Evolutionary conservation across 2,797 vertebrate genomes (phyloP).

Genomic region (Ceyx erithaca): DNA sequence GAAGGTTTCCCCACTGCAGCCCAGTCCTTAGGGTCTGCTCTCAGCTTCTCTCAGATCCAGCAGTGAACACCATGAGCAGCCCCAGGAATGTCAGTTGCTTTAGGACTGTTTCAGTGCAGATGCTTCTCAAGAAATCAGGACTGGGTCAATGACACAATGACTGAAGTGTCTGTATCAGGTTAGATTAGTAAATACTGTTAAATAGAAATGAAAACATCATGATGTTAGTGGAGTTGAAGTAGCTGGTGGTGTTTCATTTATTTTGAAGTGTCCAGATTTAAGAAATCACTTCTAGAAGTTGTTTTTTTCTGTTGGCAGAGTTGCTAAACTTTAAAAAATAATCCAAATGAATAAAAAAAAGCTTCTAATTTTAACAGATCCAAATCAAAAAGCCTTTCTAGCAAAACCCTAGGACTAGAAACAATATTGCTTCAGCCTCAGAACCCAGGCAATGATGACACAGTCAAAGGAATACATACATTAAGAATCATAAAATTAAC

Average conservation of each 20-base stretch:
- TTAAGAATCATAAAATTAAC: slow-evolving; percentile 26
- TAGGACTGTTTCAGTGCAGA: not conserved
- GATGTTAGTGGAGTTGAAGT: not conserved
- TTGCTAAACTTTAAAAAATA: not conserved
- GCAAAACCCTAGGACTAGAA: slow-evolving; percentile 31
- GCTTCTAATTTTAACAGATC: not conserved
- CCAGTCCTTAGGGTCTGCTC: not conserved
- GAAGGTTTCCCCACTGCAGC: not conserved
- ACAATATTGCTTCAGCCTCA: slow-evolving; percentile 44
- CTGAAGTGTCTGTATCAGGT: not conserved
- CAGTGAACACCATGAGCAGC: not conserved
- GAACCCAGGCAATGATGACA: slow-evolving; percentile 48
- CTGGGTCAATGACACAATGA: not conserved
- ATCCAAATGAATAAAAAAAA: not conserved
- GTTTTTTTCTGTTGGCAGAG: not conserved
- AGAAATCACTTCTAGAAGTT: not conserved
- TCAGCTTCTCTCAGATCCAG: not conserved
- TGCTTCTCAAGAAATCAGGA: not conserved
- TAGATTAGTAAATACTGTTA: not conserved
- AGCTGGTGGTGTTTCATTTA: not conserved
- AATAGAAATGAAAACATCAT: not conserved
- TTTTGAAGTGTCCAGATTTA: not conserved
- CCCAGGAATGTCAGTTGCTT: not conserved
- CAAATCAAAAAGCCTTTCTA: slow-evolving; percentile 46
- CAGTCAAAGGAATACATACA: not conserved